phyloP scores from a whole-genome alignment of 2,888 invertebrate species.

The Zaprionus lineosus region DNA sequence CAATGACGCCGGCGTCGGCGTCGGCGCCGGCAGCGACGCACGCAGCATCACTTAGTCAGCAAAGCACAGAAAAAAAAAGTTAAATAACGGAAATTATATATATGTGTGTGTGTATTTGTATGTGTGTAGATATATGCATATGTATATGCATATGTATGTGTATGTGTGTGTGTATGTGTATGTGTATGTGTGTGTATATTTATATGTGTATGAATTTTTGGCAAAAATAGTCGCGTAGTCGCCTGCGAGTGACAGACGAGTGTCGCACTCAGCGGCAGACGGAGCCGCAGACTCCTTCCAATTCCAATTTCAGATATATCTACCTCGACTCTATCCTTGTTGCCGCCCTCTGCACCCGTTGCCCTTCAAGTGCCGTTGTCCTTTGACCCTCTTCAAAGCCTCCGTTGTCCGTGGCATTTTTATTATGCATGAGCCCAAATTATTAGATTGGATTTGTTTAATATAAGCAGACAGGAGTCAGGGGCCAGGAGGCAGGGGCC shows the following conservation, averaged over 20 bases:
- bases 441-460: conserved; percentile 57
- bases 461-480: conserved; percentile 41
- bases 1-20: conserved; percentile 17
- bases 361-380: background rate
- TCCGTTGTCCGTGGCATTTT: conserved; percentile 53
- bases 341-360: background rate
- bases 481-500: conserved; percentile 39
- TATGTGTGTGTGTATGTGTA: no score
- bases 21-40: conserved; percentile 17
- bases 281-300: background rate
- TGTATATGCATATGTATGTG: no score
- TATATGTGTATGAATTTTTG: no score
- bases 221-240: conserved; percentile 60
- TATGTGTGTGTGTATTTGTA: no score
- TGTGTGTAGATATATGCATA: no score
- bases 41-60: conserved; percentile 66
- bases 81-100: no score
- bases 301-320: conserved; percentile 34
- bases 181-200: no score
- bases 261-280: conserved; percentile 46
- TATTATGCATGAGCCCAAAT: conserved; percentile 63
- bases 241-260: conserved; percentile 61
- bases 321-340: background rate
- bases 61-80: conserved; percentile 48
- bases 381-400: conserved; percentile 50